phyloP scores from a whole-genome alignment of 2,888 invertebrate genomes.

The Deroplatys truncata region DNA sequence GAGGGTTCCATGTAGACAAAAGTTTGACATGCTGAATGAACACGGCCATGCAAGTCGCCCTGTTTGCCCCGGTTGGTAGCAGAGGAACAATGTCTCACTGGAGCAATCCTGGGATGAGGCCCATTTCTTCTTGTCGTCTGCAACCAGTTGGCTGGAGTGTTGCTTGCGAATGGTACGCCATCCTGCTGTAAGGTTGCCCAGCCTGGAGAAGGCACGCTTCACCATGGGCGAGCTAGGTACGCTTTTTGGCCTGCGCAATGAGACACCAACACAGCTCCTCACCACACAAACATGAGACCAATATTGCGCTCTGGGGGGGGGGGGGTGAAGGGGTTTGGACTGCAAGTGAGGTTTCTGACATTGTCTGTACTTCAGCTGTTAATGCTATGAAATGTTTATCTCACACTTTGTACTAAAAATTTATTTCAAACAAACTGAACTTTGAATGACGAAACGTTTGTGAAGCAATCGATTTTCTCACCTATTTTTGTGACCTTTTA shows the following conservation, averaged over 20 bases:
- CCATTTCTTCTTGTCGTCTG: conserved; percentile 88
- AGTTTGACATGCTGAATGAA: too few species aligned
- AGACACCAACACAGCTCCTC: conserved; percentile 24
- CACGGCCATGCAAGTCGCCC: background rate
- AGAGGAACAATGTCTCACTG: conserved; percentile 53
- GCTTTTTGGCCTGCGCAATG: conserved; percentile 72
- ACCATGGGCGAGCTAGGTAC: conserved; percentile 94
- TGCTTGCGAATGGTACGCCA: conserved; percentile 85
- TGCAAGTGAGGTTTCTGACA: too few species aligned
- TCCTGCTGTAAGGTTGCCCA: conserved; percentile 85
- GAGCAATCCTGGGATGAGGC: conserved; percentile 85
- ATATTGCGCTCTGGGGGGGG: background rate
- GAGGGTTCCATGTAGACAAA: too few species aligned
- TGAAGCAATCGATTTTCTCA: too few species aligned
- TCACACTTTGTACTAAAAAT: too few species aligned
- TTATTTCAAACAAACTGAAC: too few species aligned
- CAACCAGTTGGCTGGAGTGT: conserved; percentile 74
- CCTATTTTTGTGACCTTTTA: too few species aligned
- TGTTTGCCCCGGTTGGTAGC: background rate
- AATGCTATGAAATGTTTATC: too few species aligned
- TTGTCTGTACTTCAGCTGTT: too few species aligned
- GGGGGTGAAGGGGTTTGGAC: background rate
- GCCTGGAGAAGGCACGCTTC: conserved; percentile 83
- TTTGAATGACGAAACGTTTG: too few species aligned
- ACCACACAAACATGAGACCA: conserved; percentile 17